Base-by-base conservation (phyloP, 2,888 invertebrate species). In the Nomada ruficornis region DNA sequence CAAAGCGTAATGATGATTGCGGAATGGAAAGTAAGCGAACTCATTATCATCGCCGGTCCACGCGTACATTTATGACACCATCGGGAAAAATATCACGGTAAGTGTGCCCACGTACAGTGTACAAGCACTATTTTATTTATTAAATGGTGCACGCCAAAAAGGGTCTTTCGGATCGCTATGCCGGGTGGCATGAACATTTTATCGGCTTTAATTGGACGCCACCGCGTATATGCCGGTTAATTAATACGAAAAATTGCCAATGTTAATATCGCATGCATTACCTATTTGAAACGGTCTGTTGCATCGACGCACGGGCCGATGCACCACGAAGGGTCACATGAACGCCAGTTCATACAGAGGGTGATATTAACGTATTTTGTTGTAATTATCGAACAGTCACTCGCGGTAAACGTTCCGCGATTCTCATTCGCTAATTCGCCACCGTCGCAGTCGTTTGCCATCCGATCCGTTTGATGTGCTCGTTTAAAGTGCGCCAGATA, bases 211-310 rank as follows among this genome's bases (percentile, higher is more conserved):
- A 90, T 90, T 88, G 82, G 84, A 77, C 83, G 80, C 73, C 81
- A 79, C 83, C 81, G 85, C 87, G 87, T 86, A 89, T 88, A 36
- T 86, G 86, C 83, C 85, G 80, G 87, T 88, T 89, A 89, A 89
- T 90, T 90, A 89, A 88, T 90, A 86, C 87, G 88, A 90, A 90
- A 90, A 90, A 90, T 86, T 89, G 86, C 84, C 85, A 83, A 83
- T 87, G 90, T 89, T 90, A 90, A 89, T 90, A 90, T 90, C 89
- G 85, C 87, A 90, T 90, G 90, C 89, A 90, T 89, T 90, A 90
- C 88, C 86, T 86, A 82, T 85, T 83, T 82, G 84, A 84, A 84
- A 80, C 75, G 89, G 82, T 84, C 77, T 54, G 85, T 79, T 84
- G 86, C 78, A 84, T 89, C 80, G 77, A 54, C 71, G 68, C 80